phyloP scores from a whole-genome alignment of 2,113 vertebrate species.

The Halcyon malimbica region DNA sequence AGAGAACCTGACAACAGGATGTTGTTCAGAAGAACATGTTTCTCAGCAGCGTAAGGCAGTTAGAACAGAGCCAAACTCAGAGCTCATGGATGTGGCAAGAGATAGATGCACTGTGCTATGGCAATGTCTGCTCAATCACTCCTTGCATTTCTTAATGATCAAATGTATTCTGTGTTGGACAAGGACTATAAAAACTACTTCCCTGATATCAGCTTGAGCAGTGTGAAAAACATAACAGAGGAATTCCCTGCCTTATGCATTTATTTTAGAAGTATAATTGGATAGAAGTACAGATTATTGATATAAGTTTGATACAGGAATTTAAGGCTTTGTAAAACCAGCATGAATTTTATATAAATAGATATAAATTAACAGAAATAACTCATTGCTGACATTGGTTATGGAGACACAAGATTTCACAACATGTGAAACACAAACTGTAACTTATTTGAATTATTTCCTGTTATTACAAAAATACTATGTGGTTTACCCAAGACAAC shows the following conservation, averaged over 20 bases:
- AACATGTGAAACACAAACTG: neutral
- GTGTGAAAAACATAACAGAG: neutral
- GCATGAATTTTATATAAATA: neutral
- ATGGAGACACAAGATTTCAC: neutral
- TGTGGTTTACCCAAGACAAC: neutral
- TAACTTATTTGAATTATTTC: neutral
- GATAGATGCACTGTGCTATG: neutral
- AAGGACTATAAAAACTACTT: neutral
- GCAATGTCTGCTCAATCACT: neutral
- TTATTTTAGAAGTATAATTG: neutral
- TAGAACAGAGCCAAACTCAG: neutral
- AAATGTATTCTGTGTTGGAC: neutral
- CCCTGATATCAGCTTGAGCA: neutral
- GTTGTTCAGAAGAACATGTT: neutral
- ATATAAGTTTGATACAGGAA: neutral
- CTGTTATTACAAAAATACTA: neutral
- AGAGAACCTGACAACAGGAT: neutral
- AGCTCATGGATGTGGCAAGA: neutral
- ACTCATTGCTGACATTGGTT: neutral
- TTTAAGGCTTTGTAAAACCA: neutral
- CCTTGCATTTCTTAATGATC: neutral
- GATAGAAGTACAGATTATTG: neutral
- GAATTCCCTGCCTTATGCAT: neutral
- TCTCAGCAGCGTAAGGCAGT: neutral
- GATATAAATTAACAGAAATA: neutral